A percentile compares a stretch with the other conserved stretches of the same genome.
Conservation (phyloP, 2,888 invertebrate genomes). For the Piscicola geometra region DNA sequence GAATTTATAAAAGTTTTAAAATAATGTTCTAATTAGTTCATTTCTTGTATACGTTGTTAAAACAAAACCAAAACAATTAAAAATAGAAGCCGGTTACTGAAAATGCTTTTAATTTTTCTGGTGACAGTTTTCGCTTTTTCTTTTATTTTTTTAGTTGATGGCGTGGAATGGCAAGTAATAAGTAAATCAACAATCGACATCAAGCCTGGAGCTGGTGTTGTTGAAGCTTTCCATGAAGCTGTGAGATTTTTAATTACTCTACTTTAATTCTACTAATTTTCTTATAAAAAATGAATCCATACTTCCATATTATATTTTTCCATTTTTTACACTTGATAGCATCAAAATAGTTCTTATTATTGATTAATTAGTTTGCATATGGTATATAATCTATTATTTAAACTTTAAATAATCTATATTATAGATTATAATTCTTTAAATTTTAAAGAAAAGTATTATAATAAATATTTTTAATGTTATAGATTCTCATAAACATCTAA, state of each 20-base stretch:
- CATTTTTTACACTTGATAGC: too few relatives aligned
- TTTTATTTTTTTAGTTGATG: neutral
- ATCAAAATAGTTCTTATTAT: too few relatives aligned
- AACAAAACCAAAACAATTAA: neutral
- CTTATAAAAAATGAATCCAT: neutral
- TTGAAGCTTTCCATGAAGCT: neutral
- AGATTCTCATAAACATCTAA: too few relatives aligned
- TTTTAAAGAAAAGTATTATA: too few relatives aligned
- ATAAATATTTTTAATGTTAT: too few relatives aligned
- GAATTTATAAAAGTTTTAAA: neutral
- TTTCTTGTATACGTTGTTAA: conserved; percentile 1
- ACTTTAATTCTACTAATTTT: neutral
- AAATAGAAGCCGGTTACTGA: neutral
- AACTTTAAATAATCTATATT: too few relatives aligned
- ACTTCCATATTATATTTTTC: too few relatives aligned
- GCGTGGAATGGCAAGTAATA: conserved; percentile 10
- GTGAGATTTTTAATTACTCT: conserved; percentile 9
- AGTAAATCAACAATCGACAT: conserved; percentile 28
- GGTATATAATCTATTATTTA: too few relatives aligned
- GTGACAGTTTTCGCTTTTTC: neutral
- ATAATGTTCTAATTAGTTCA: neutral
- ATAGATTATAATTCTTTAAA: too few relatives aligned
- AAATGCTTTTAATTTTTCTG: neutral
- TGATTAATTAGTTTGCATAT: too few relatives aligned
- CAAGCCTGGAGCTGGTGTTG: conserved; percentile 38